These are phyloP conservation scores for Macrobrachium rosenbergii DNA, from an alignment of 1,140 invertebrate species.

Conservation along the genomic window DNA sequence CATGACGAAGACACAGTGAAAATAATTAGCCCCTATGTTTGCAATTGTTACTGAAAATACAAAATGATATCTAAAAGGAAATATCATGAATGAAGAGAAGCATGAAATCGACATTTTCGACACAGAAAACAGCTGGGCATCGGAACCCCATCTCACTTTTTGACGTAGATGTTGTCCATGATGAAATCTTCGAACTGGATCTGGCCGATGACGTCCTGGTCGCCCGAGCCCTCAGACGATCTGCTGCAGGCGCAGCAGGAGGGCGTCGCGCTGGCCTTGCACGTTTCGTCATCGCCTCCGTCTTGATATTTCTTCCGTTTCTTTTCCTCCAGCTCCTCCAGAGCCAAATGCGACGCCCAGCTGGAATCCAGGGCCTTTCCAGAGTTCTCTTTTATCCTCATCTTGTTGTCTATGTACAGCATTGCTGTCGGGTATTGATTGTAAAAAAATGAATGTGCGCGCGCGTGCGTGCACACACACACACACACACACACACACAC, in stretches of 20 bases:
- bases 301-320: background rate
- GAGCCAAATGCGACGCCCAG: no score
- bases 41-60: no score
- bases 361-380: background rate
- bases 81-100: background rate
- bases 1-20: no score
- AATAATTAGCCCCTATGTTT: no score
- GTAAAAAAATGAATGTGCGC: no score
- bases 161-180: slow-evolving; percentile 55
- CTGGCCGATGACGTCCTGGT: slow-evolving; percentile 43
- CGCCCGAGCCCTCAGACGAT: background rate
- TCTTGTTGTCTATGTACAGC: no score
- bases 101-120: background rate
- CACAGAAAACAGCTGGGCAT: background rate
- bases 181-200: slow-evolving; percentile 54
- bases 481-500: no score
- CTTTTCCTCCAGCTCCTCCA: background rate
- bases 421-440: no score
- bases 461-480: no score
- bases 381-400: background rate
- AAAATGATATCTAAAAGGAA: background rate
- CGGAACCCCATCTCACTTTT: slow-evolving; percentile 35
- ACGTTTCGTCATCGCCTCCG: background rate
- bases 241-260: slow-evolving; percentile 33
- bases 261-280: slow-evolving; percentile 7